These are phyloP conservation scores for Coleophora flavipennella DNA, from an alignment of 2,888 invertebrate species.

Conservation along the genomic window DNA sequence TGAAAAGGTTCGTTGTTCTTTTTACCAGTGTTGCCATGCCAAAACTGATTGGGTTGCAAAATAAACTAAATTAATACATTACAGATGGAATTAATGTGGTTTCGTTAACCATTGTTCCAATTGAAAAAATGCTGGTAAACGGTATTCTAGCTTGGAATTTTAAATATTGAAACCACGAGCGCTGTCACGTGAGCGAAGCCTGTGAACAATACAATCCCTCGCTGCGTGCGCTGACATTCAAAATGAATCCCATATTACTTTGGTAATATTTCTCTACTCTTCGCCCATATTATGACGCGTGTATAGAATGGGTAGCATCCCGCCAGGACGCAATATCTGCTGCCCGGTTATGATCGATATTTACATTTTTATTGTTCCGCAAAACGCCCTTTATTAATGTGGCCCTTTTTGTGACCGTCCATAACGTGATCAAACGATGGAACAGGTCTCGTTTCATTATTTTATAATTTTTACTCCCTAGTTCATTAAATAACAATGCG, in stretches of 20 bases:
- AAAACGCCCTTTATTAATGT: conserved; percentile 30
- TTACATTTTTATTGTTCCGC: conserved; percentile 50
- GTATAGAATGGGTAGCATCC: conserved; percentile 41
- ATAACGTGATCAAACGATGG: conserved; percentile 6
- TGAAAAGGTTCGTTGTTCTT: no score
- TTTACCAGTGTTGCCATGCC: no score
- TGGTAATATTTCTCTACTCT: no score
- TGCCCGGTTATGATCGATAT: conserved; percentile 48
- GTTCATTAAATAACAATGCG: no score
- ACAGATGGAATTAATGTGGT: no score
- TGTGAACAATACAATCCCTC: conserved; percentile 18
- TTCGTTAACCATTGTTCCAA: no score
- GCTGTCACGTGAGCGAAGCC: no score
- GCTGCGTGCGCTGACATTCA: conserved; percentile 22
- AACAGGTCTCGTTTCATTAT: conserved; percentile 7
- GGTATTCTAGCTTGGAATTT: no score
- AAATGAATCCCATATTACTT: conserved; percentile 24
- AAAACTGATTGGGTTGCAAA: no score
- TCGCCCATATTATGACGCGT: conserved; percentile 25
- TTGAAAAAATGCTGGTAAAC: no score
- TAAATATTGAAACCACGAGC: no score
- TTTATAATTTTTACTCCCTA: conserved; percentile 1
- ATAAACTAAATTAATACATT: no score
- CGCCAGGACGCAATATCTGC: conserved; percentile 49
- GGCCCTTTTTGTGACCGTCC: conserved; percentile 15